These are phyloP conservation scores for Drosophila affinis DNA, from an alignment of 2,888 invertebrate genomes.

Conservation along the genomic window DNA sequence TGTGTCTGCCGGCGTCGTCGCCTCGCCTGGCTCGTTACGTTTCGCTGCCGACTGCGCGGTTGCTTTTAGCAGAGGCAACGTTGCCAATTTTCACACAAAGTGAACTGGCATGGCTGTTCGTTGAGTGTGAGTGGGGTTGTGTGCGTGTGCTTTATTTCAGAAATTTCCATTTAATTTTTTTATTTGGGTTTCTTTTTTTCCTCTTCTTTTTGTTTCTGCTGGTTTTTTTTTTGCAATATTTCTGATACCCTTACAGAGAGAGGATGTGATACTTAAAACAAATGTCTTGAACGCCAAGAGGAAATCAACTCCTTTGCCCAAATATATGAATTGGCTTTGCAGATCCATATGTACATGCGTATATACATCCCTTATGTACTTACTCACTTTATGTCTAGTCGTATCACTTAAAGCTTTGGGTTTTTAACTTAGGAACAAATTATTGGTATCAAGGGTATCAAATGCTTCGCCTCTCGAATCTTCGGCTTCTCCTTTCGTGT, in stretches of 20 bases:
- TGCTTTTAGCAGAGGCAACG: constrained; percentile 45
- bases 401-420: too few relatives aligned
- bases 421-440: background rate
- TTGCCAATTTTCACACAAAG: constrained; percentile 65
- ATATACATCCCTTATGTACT: background rate
- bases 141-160: constrained; percentile 70
- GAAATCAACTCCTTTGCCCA: background rate
- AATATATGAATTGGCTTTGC: constrained; percentile 13
- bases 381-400: constrained; percentile 11
- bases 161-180: constrained; percentile 78
- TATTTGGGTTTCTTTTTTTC: constrained; percentile 72
- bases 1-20: constrained; percentile 56
- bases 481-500: background rate
- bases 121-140: constrained; percentile 8
- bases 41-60: too few relatives aligned
- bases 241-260: constrained; percentile 18
- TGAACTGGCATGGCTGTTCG: constrained; percentile 2
- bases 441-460: background rate
- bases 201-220: constrained; percentile 19
- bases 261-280: background rate
- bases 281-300: background rate
- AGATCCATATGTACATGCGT: constrained; percentile 11
- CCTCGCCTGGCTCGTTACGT: constrained; percentile 55
- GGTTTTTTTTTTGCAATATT: constrained; percentile 62
- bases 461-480: background rate